Evolutionary conservation across 2,888 invertebrate species (phyloP).

Genomic region (Xestia c-nigrum): DNA sequence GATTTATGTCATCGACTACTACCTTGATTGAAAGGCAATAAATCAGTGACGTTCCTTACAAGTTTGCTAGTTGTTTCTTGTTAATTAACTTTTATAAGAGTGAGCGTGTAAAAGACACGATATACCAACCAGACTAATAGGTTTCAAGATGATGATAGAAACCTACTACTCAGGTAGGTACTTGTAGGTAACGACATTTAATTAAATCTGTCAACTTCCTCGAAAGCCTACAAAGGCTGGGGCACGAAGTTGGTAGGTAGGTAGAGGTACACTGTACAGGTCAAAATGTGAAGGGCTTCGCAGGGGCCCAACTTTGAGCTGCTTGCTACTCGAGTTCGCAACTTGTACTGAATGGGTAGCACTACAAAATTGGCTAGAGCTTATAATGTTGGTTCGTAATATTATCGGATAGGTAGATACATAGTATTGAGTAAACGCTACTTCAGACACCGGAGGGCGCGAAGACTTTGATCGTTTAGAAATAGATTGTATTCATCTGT

Average conservation of each 20-base stretch:
- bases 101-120: neutral
- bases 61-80: conserved; percentile 9
- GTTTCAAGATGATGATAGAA: neutral
- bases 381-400: conserved; percentile 30
- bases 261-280: conserved; percentile 24
- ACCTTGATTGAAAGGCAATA: conserved; percentile 48
- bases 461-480: conserved; percentile 56
- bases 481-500: conserved; percentile 63
- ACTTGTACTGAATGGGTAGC: conserved; percentile 65
- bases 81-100: conserved; percentile 16
- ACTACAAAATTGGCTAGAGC: conserved; percentile 62
- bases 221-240: conserved; percentile 67
- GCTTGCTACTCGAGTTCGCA: conserved; percentile 66
- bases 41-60: conserved; percentile 19
- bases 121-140: neutral
- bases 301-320: conserved; percentile 72
- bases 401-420: conserved; percentile 15
- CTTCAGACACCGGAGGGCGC: conserved; percentile 26
- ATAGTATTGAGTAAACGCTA: conserved; percentile 26
- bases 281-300: conserved; percentile 76
- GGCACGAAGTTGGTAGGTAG: conserved; percentile 51
- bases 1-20: conserved; percentile 39
- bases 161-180: neutral
- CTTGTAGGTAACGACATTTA: conserved; percentile 20
- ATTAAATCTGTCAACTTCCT: conserved; percentile 49